These are phyloP conservation scores for Hystrix brachyura DNA, from an alignment of 2,113 vertebrate species.

Conservation along the genomic window DNA sequence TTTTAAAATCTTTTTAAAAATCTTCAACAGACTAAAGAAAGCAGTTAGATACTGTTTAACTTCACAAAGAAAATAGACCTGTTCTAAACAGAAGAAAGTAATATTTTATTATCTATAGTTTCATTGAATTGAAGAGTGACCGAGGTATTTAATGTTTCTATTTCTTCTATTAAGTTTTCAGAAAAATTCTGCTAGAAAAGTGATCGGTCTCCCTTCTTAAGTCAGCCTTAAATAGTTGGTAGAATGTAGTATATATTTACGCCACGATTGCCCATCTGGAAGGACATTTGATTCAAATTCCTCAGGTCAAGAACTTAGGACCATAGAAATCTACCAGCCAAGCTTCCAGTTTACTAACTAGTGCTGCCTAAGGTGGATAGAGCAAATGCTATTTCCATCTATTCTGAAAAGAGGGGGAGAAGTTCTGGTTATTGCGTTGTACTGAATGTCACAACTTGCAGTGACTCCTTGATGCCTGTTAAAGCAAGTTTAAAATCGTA, in stretches of 20 bases:
- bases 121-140: background rate
- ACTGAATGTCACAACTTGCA: background rate
- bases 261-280: background rate
- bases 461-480: background rate
- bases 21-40: constrained; percentile 30
- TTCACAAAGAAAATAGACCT: background rate
- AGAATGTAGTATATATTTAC: background rate
- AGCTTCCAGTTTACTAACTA: background rate
- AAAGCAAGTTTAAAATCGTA: constrained; percentile 26
- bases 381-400: background rate
- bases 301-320: background rate
- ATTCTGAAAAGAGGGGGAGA: background rate
- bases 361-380: background rate
- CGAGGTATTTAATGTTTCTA: background rate
- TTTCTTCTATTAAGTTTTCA: constrained; percentile 35
- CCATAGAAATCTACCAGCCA: background rate
- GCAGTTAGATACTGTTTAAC: background rate
- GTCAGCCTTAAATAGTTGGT: background rate
- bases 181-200: background rate
- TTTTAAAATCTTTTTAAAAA: background rate
- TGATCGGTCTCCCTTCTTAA: background rate
- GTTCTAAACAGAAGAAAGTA: background rate
- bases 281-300: background rate
- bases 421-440: background rate
- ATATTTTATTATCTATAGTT: background rate